phyloP scores from a whole-genome alignment of 2,888 invertebrate species.

The Cataglyphis altisquamis region DNA sequence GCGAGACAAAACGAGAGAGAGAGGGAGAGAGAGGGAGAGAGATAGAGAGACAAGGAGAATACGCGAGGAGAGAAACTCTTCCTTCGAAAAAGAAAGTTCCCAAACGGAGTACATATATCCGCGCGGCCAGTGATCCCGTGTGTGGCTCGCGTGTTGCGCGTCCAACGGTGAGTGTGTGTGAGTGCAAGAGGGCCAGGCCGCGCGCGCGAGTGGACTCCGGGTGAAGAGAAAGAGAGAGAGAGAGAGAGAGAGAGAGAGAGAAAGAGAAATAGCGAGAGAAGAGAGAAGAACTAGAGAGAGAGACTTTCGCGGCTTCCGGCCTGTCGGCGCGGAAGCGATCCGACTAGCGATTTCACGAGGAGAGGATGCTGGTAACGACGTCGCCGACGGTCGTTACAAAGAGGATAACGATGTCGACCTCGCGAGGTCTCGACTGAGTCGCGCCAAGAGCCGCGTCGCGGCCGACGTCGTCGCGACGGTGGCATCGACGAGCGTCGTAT shows the following conservation, averaged over 20 bases:
- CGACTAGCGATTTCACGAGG: conserved; percentile 1
- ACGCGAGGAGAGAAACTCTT: conserved; percentile 27
- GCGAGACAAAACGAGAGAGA: background rate
- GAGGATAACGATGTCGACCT: conserved; percentile 60
- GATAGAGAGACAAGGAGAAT: background rate
- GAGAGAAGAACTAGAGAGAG: conserved; percentile 8
- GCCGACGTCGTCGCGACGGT: conserved; percentile 69
- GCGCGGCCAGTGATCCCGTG: conserved; percentile 57
- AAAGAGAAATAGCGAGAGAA: background rate
- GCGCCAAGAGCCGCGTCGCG: conserved; percentile 44
- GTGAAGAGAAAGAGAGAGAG: background rate
- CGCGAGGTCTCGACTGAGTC: conserved; percentile 84
- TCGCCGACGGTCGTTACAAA: conserved; percentile 46
- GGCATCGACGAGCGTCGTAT: conserved; percentile 24
- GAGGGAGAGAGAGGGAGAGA: background rate
- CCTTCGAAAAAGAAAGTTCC: conserved; percentile 37
- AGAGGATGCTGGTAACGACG: conserved; percentile 44
- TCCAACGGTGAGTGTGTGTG: conserved; percentile 36
- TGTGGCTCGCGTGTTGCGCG: conserved; percentile 52
- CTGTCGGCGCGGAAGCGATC: conserved; percentile 48
- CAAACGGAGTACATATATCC: conserved; percentile 35
- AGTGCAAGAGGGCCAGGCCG: conserved; percentile 39
- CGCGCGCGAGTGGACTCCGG: conserved; percentile 27
- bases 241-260: background rate
- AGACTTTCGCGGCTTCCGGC: conserved; percentile 53